A percentile compares a stretch with the other conserved stretches of the same genome.
These are phyloP conservation scores for Pseudomyrmex sp. DNA, from an alignment of 1,140 invertebrate species.

Conservation along the genomic window DNA sequence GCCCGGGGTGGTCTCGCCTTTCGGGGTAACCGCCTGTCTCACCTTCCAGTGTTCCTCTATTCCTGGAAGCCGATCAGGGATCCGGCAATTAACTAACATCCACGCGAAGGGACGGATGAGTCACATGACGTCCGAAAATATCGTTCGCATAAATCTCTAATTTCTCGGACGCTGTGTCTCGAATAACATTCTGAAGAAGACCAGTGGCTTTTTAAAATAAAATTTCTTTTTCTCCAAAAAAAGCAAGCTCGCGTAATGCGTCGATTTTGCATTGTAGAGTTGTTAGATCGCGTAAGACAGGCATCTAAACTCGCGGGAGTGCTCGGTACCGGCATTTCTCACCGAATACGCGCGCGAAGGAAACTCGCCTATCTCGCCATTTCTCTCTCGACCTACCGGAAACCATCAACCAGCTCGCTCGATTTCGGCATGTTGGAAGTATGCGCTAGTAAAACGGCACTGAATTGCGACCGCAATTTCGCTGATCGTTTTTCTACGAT, in stretches of 20 bases:
- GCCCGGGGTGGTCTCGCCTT: slow-evolving; percentile 48
- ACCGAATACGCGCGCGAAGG: background rate
- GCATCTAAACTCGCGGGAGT: slow-evolving; percentile 1
- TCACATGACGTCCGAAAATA: background rate
- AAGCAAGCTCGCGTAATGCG: background rate
- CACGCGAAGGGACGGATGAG: background rate
- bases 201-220: background rate
- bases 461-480: slow-evolving; percentile 23
- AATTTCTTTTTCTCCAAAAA: background rate
- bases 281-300: background rate
- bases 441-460: slow-evolving; percentile 23
- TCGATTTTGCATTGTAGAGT: background rate
- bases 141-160: background rate
- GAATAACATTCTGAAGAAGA: background rate
- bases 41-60: slow-evolving; percentile 27
- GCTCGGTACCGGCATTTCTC: slow-evolving; percentile 29
- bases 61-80: slow-evolving; percentile 16
- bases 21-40: slow-evolving; percentile 6
- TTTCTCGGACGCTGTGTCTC: background rate
- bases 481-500: background rate
- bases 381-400: slow-evolving; percentile 7
- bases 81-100: slow-evolving; percentile 25
- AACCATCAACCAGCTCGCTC: background rate
- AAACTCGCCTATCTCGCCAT: background rate
- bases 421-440: slow-evolving; percentile 21